A percentile compares a stretch with the other conserved stretches of the same genome.
These are phyloP conservation scores for Henicopernis longicauda DNA, from an alignment of 2,113 vertebrate species.

Conservation along the genomic window DNA sequence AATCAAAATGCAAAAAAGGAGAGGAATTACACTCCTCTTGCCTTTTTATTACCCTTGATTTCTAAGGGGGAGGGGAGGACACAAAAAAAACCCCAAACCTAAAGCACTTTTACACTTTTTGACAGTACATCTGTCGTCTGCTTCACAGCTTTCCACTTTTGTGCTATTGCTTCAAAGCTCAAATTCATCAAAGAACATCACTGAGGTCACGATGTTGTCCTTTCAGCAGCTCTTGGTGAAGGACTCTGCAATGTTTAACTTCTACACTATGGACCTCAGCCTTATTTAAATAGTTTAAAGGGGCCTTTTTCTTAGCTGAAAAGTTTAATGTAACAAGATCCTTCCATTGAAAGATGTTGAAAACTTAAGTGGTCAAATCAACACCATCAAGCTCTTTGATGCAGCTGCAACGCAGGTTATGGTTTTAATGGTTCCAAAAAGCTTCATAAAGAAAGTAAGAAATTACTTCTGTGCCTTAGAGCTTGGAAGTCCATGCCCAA, in stretches of 20 bases:
- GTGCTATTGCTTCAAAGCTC: slow-evolving; percentile 30
- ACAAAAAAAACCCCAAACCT: rapidly evolving
- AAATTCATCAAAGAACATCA: background rate
- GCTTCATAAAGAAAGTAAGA: background rate
- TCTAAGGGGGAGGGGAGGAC: background rate
- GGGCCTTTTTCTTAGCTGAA: background rate
- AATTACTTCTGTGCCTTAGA: background rate
- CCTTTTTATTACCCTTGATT: slow-evolving; percentile 27
- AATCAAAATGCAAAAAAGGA: slow-evolving; percentile 10
- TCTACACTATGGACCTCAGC: background rate
- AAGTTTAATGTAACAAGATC: background rate
- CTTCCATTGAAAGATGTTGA: background rate
- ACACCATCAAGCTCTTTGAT: background rate
- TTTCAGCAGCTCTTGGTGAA: background rate
- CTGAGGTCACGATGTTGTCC: background rate
- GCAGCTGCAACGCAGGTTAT: background rate
- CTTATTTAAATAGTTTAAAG: slow-evolving; percentile 16
- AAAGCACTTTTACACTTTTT: background rate
- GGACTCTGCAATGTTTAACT: background rate
- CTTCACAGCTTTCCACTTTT: slow-evolving; percentile 7
- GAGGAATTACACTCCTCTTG: background rate
- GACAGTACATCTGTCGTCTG: background rate
- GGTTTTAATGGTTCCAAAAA: slow-evolving; percentile 1
- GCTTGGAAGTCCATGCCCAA: background rate
- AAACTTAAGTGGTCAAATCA: slow-evolving; percentile 31